A percentile compares a stretch with the other conserved stretches of the same genome.
These are phyloP conservation scores for Drosophila littoralis DNA, from an alignment of 1,140 invertebrate species.

Conservation along the genomic window DNA sequence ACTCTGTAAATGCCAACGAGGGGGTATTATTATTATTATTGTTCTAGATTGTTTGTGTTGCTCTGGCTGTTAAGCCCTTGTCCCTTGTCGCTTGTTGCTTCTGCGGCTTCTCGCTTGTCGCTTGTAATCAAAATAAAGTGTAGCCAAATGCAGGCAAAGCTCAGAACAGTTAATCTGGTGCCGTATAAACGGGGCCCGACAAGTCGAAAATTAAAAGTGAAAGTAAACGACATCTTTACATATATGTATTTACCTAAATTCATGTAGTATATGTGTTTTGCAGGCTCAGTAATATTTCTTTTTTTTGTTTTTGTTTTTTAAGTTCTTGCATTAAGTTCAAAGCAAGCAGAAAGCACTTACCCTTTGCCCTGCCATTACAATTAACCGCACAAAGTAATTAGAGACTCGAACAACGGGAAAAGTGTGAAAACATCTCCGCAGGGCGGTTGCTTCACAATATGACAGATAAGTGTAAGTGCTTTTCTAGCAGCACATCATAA, in stretches of 20 bases:
- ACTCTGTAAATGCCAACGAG: not conserved
- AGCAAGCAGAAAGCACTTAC: conserved; percentile 38
- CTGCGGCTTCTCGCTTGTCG: not conserved
- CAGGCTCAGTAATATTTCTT: not conserved
- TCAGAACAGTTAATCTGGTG: conserved; percentile 6
- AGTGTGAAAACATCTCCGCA: conserved; percentile 28
- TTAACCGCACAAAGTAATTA: conserved; percentile 72
- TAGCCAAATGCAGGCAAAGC: not conserved
- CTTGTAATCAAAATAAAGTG: not conserved
- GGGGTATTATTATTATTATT: not conserved
- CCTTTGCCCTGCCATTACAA: conserved; percentile 16
- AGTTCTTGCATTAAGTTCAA: conserved; percentile 1
- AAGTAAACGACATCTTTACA: not conserved
- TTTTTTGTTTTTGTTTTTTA: conserved; percentile 4
- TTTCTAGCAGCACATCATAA: conserved; percentile 17
- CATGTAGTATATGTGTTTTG: too few relatives aligned
- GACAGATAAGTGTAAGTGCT: conserved; percentile 29
- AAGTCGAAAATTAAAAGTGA: conserved; percentile 10
- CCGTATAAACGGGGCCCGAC: not conserved
- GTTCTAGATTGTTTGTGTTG: not conserved
- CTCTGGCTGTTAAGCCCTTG: conserved; percentile 3
- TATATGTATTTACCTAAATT: not conserved
- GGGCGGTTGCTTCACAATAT: conserved; percentile 9
- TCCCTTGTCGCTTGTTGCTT: not conserved
- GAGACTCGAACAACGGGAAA: conserved; percentile 40